A percentile compares a stretch with the other conserved stretches of the same genome.
phyloP scores from a whole-genome alignment of 2,888 invertebrate species.

The Apodemia hepburni region DNA sequence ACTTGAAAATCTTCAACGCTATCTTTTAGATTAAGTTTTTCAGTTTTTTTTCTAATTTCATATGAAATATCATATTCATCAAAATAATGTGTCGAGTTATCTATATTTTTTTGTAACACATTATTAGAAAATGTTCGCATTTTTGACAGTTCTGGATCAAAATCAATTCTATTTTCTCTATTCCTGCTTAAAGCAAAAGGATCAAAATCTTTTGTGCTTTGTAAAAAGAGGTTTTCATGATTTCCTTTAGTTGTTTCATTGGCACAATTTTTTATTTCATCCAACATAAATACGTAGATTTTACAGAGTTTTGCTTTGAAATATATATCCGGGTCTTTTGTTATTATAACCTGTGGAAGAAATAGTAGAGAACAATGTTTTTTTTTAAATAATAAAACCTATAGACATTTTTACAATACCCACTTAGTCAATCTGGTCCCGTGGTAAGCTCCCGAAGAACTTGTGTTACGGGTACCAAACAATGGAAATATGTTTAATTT shows the following conservation, averaged over 20 bases:
- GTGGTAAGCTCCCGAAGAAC: too few relatives aligned
- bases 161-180: neutral
- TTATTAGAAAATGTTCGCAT: neutral
- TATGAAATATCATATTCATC: neutral
- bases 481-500: too few relatives aligned
- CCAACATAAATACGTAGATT: constrained; percentile 22
- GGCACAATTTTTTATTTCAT: constrained; percentile 17
- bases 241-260: neutral
- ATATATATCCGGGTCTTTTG: constrained; percentile 20
- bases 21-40: neutral
- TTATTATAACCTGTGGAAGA: constrained; percentile 26
- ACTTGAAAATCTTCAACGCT: neutral
- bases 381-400: too few relatives aligned
- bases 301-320: constrained; percentile 13
- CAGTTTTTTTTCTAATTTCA: neutral
- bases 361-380: too few relatives aligned
- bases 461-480: too few relatives aligned
- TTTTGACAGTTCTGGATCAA: neutral
- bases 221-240: constrained; percentile 21
- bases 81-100: neutral
- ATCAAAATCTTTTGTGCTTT: constrained; percentile 20
- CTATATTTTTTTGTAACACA: neutral
- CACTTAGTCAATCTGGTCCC: too few relatives aligned
- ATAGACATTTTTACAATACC: too few relatives aligned
- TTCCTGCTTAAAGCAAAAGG: constrained; percentile 15